Percentiles rank a stretch among this genome's conserved stretches.
These are phyloP conservation scores for Wiebesia pumilae DNA, from an alignment of 1,140 invertebrate genomes.

Conservation along the genomic window DNA sequence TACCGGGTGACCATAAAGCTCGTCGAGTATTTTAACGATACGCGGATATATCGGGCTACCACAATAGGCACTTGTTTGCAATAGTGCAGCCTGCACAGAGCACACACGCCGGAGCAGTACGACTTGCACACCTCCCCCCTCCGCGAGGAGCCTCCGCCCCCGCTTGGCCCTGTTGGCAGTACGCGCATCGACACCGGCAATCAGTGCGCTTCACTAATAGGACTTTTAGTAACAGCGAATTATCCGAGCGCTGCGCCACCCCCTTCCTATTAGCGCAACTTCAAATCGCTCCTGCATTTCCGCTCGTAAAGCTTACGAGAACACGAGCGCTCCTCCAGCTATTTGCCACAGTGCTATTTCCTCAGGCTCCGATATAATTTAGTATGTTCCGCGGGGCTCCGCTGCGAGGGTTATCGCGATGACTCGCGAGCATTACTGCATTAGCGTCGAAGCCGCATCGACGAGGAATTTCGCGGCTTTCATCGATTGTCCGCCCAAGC, in stretches of 20 bases:
- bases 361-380: slow-evolving; percentile 44
- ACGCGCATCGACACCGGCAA: slow-evolving; percentile 42
- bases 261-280: slow-evolving; percentile 46
- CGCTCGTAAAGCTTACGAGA: slow-evolving; percentile 50
- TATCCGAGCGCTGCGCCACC: background rate
- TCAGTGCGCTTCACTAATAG: slow-evolving; percentile 44
- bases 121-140: background rate
- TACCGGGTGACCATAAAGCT: slow-evolving; percentile 73
- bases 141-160: background rate
- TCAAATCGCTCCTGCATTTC: slow-evolving; percentile 48
- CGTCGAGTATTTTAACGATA: slow-evolving; percentile 67
- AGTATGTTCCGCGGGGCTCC: slow-evolving; percentile 9
- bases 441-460: slow-evolving; percentile 26
- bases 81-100: slow-evolving; percentile 45
- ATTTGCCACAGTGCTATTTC: slow-evolving; percentile 27
- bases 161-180: background rate
- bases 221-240: slow-evolving; percentile 49
- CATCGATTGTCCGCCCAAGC: slow-evolving; percentile 13
- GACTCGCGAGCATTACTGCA: background rate
- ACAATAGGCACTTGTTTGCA: slow-evolving; percentile 54
- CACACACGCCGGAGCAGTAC: slow-evolving; percentile 7
- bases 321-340: slow-evolving; percentile 17
- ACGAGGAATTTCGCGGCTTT: slow-evolving; percentile 45
- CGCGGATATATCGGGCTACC: slow-evolving; percentile 58
- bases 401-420: background rate